These are phyloP conservation scores for Caretta caretta DNA, from an alignment of 2,113 vertebrate genomes.

Conservation along the genomic window DNA sequence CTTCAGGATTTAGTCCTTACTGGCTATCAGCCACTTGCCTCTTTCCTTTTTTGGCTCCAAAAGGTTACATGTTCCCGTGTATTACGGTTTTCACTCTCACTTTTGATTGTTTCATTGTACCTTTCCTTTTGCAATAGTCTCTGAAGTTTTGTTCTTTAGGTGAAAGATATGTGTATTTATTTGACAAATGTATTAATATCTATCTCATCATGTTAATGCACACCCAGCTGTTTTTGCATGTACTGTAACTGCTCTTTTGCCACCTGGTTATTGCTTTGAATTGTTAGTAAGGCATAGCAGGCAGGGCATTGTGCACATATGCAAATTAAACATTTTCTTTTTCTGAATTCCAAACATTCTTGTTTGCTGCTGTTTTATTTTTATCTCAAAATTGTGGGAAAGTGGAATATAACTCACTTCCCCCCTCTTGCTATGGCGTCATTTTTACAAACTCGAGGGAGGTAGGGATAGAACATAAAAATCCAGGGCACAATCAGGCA, in stretches of 20 bases:
- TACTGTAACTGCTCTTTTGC: slow-evolving; percentile 59
- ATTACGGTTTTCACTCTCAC: slow-evolving; percentile 23
- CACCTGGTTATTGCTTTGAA: slow-evolving; percentile 57
- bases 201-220: slow-evolving; percentile 30
- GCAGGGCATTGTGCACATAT: slow-evolving; percentile 56
- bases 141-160: slow-evolving; percentile 58
- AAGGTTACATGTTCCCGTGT: slow-evolving; percentile 55
- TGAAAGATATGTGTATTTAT: slow-evolving; percentile 47
- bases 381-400: fast-evolving
- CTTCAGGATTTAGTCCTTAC: slow-evolving; percentile 51
- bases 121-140: slow-evolving; percentile 47
- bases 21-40: slow-evolving; percentile 69
- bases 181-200: slow-evolving; percentile 49
- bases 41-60: slow-evolving; percentile 61
- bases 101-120: slow-evolving; percentile 23
- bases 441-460: not conserved
- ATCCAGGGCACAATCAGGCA: not conserved
- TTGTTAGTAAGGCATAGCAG: slow-evolving; percentile 56
- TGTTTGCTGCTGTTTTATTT: not conserved
- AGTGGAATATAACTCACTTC: not conserved
- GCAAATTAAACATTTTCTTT: slow-evolving; percentile 71
- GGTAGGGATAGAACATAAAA: not conserved
- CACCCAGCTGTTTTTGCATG: slow-evolving; percentile 58
- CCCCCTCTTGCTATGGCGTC: not conserved
- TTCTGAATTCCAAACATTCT: not conserved